Percentiles rank a stretch among this genome's conserved stretches.
These are phyloP conservation scores for Protonemura montana DNA, from an alignment of 2,888 invertebrate genomes.

Conservation along the genomic window DNA sequence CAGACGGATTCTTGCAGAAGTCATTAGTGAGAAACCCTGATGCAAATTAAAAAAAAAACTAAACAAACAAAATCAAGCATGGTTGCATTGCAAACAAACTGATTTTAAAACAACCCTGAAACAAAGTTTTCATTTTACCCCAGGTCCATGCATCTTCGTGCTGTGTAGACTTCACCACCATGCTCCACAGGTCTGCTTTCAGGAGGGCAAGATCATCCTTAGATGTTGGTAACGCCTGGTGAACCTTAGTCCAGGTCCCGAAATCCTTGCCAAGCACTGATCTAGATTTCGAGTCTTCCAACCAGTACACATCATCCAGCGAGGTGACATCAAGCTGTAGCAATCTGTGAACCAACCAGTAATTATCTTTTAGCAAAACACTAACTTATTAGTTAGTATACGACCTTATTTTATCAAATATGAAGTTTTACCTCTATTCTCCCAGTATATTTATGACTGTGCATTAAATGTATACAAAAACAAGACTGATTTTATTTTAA, in stretches of 20 bases:
- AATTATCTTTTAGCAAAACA: background rate
- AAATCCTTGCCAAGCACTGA: conserved; percentile 82
- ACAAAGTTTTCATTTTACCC: conserved; percentile 63
- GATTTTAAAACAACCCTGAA: too few relatives aligned
- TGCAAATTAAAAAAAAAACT: too few relatives aligned
- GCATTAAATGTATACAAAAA: too few relatives aligned
- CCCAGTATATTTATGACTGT: too few relatives aligned
- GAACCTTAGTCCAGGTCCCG: conserved; percentile 78
- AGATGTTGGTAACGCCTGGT: conserved; percentile 83
- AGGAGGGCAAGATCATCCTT: conserved; percentile 79
- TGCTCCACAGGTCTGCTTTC: conserved; percentile 85
- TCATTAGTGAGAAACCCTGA: too few relatives aligned
- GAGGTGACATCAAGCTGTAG: conserved; percentile 82
- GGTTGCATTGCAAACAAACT: background rate
- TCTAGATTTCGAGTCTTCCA: conserved; percentile 81
- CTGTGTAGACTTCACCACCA: conserved; percentile 83
- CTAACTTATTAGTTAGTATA: too few relatives aligned
- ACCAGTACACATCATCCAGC: conserved; percentile 90
- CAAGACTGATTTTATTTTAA: too few relatives aligned
- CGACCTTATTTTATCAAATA: too few relatives aligned
- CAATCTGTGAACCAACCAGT: conserved; percentile 61
- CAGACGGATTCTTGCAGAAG: too few relatives aligned
- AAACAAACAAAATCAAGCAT: background rate
- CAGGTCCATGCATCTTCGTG: conserved; percentile 92
- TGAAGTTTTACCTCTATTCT: too few relatives aligned